Evolutionary conservation across 2,888 invertebrate species (phyloP).

Genomic region (Xestoiulus laeticollis): DNA sequence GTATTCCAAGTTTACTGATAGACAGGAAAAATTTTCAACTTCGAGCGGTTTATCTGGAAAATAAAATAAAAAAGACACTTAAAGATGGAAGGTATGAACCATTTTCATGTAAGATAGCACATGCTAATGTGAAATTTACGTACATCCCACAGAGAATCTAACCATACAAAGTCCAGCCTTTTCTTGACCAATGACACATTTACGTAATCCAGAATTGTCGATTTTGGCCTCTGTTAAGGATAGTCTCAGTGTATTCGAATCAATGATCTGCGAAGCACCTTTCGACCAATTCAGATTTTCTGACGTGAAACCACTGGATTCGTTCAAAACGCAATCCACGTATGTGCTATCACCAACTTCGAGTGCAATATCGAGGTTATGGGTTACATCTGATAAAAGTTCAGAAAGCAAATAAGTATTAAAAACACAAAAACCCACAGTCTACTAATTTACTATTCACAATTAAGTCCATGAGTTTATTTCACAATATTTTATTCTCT

Average conservation of each 20-base stretch:
- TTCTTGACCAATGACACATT: neutral
- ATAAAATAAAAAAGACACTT: neutral
- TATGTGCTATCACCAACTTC: slow-evolving; percentile 7
- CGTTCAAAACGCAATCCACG: slow-evolving; percentile 18
- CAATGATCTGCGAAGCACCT: neutral
- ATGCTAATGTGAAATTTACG: neutral
- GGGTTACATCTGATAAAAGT: neutral
- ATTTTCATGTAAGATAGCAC: neutral
- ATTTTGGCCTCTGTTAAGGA: neutral
- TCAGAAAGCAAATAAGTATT: neutral
- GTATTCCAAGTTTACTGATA: neutral
- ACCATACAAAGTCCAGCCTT: slow-evolving; percentile 26
- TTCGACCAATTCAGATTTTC: slow-evolving; percentile 1
- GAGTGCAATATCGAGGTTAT: neutral
- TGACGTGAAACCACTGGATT: neutral
- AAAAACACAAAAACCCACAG: neutral
- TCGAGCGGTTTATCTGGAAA: neutral
- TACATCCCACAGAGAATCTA: neutral
- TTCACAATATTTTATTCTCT: no score
- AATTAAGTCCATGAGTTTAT: no score
- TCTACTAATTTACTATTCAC: no score
- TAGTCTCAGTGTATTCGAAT: neutral
- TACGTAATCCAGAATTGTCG: neutral
- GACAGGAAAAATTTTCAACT: neutral
- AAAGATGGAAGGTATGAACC: neutral